A percentile compares a stretch with the other conserved stretches of the same genome.
Conservation (phyloP, 2,888 invertebrate species). For the Tenodera sinensis region DNA sequence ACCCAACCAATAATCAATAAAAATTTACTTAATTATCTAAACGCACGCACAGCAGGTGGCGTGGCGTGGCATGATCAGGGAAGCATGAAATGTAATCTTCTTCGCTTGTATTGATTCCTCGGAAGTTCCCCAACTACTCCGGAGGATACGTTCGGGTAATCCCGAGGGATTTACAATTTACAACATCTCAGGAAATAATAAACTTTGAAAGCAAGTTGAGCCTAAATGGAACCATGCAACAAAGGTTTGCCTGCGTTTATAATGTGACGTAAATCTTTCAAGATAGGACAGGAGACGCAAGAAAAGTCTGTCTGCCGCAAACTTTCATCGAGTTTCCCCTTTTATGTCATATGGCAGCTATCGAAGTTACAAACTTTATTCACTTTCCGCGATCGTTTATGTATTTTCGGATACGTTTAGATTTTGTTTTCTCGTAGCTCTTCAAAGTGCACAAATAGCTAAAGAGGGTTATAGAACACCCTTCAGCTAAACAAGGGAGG, state of each 20-base stretch:
- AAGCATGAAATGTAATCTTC: background rate
- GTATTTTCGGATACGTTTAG: too few species aligned
- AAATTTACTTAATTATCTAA: background rate
- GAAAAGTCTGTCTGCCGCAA: too few species aligned
- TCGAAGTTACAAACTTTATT: too few species aligned
- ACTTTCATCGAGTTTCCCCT: too few species aligned
- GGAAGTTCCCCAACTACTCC: background rate
- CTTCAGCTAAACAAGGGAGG: too few species aligned
- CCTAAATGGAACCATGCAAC: background rate
- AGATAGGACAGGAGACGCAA: background rate
- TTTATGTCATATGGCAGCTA: too few species aligned
- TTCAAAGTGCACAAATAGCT: too few species aligned
- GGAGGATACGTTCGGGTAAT: background rate
- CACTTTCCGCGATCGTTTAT: too few species aligned
- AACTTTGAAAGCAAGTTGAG: background rate
- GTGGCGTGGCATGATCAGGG: background rate
- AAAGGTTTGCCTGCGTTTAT: background rate
- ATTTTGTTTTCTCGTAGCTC: too few species aligned
- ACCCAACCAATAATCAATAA: background rate
- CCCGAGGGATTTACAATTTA: background rate
- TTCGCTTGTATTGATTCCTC: background rate
- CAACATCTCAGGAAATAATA: background rate
- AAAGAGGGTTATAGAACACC: too few species aligned
- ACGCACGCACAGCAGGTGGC: background rate
- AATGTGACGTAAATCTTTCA: background rate